A percentile compares a stretch with the other conserved stretches of the same genome.
Evolutionary conservation across 2,797 vertebrate species (phyloP).

Genomic region (Chanos chanos): DNA sequence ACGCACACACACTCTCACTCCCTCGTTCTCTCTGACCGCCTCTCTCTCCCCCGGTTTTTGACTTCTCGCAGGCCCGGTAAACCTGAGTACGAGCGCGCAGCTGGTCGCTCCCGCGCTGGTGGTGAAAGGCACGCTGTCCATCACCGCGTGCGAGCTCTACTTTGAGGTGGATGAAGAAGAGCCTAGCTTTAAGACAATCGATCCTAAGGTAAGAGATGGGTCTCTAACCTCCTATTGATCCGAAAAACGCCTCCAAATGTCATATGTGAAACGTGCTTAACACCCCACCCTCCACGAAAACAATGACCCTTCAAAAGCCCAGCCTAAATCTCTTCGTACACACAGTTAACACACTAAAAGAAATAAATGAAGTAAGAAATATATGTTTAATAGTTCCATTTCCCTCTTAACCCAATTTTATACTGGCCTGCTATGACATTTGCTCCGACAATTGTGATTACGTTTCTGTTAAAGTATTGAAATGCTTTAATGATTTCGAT

Average conservation of each 20-base stretch:
- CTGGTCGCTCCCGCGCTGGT: slow-evolving; percentile 88
- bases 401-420: too few relatives aligned
- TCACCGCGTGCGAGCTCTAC: slow-evolving; percentile 93
- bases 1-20: slow-evolving; percentile 4
- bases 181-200: slow-evolving; percentile 87
- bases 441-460: too few relatives aligned
- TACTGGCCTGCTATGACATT: too few relatives aligned
- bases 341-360: too few relatives aligned
- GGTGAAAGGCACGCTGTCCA: slow-evolving; percentile 88
- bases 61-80: slow-evolving; percentile 84
- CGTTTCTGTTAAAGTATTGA: too few relatives aligned
- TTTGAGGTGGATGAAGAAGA: slow-evolving; percentile 99
- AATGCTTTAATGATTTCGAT: too few relatives aligned
- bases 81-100: slow-evolving; percentile 88
- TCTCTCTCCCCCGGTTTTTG: slow-evolving; percentile 21
- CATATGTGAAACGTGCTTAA: too few relatives aligned
- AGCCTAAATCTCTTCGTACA: too few relatives aligned
- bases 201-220: slow-evolving; percentile 93
- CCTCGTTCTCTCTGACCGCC: slow-evolving; percentile 40
- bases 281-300: too few relatives aligned
- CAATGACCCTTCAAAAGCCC: too few relatives aligned
- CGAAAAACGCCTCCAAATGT: neutral
- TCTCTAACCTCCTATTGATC: neutral
- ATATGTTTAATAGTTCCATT: too few relatives aligned
- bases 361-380: too few relatives aligned